phyloP scores from a whole-genome alignment of 2,797 vertebrate genomes.

The Taeniopygia guttata region DNA sequence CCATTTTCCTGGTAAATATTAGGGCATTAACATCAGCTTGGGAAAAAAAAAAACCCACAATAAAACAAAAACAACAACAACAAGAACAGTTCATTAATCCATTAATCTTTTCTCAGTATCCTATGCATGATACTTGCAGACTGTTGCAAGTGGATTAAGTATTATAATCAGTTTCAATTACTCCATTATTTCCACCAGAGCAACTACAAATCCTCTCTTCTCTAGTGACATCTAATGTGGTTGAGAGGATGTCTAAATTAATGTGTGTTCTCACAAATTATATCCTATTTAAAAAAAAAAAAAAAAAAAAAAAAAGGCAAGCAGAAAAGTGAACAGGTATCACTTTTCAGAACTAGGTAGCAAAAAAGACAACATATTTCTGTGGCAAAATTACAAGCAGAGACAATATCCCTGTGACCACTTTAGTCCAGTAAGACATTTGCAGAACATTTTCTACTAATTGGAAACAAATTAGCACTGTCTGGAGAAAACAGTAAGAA shows the following conservation, averaged over 20 bases:
- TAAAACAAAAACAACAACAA: neutral
- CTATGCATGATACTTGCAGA: neutral
- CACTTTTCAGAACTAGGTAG: neutral
- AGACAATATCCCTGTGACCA: conserved; percentile 45
- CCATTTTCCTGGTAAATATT: conserved; percentile 25
- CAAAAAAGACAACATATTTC: conserved; percentile 2
- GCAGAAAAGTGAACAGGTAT: neutral
- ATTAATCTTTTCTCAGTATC: conserved; percentile 17
- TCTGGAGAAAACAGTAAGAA: conserved; percentile 68
- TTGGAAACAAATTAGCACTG: conserved; percentile 74
- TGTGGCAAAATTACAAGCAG: conserved; percentile 24
- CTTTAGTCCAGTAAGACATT: conserved; percentile 54
- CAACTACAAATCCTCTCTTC: neutral
- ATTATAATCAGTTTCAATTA: conserved; percentile 27
- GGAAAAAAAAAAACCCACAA: neutral
- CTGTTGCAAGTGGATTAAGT: conserved; percentile 29
- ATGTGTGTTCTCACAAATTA: neutral
- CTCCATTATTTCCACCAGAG: conserved; percentile 22
- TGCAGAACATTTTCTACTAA: conserved; percentile 69
- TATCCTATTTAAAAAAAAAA: neutral
- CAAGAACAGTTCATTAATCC: conserved; percentile 37
- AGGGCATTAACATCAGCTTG: neutral
- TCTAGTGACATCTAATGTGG: neutral
- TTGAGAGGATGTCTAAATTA: neutral
- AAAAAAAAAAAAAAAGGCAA: neutral